Percentiles rank a stretch among this genome's conserved stretches.
phyloP scores from a whole-genome alignment of 2,113 vertebrate species.

The Arothron firmamentum region DNA sequence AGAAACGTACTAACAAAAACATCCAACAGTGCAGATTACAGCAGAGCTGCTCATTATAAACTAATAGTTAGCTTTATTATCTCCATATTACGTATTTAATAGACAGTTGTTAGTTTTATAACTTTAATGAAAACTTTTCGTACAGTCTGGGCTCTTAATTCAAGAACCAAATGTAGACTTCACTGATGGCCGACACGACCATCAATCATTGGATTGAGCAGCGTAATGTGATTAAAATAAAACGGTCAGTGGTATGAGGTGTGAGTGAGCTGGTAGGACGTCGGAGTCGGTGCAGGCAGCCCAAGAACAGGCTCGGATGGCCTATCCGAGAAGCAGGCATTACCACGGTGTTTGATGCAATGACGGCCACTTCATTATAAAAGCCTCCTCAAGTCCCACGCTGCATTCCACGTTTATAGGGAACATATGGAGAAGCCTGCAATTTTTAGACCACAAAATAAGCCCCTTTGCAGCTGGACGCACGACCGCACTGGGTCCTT shows the following conservation, averaged over 20 bases:
- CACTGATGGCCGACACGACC: not conserved
- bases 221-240: slow-evolving; percentile 33
- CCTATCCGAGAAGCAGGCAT: slow-evolving; percentile 39
- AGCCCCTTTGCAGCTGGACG: slow-evolving; percentile 79
- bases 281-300: slow-evolving; percentile 16
- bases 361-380: slow-evolving; percentile 77
- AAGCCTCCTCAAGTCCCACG: slow-evolving; percentile 76
- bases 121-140: too few relatives aligned
- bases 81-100: not conserved
- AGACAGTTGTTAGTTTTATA: not conserved
- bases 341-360: slow-evolving; percentile 75
- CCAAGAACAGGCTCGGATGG: slow-evolving; percentile 40
- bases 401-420: slow-evolving; percentile 78
- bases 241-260: slow-evolving; percentile 39
- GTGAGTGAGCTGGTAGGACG: slow-evolving; percentile 45
- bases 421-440: slow-evolving; percentile 74
- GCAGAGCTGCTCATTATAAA: slow-evolving; percentile 10
- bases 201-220: slow-evolving; percentile 8
- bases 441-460: slow-evolving; percentile 81
- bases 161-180: too few relatives aligned
- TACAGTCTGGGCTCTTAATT: too few relatives aligned
- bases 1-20: slow-evolving; percentile 25
- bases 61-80: not conserved
- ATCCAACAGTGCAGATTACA: not conserved
- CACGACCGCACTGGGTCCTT: slow-evolving; percentile 74